Conservation (phyloP, 2,113 vertebrate genomes). For the Trogon melanurus region DNA sequence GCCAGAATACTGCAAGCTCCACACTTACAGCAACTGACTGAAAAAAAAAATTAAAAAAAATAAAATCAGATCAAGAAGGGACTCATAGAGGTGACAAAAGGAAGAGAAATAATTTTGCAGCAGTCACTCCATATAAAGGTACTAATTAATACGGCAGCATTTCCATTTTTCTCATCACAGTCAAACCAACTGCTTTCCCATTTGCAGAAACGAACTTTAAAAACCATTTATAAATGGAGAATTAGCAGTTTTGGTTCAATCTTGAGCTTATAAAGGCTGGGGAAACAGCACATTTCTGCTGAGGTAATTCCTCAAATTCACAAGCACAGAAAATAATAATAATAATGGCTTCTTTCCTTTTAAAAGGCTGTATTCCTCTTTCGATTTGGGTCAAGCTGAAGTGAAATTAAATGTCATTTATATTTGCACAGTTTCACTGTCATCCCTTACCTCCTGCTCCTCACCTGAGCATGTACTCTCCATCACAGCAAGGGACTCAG, state of each 20-base stretch:
- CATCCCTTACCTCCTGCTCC: background rate
- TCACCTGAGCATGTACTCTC: background rate
- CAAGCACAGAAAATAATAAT: background rate
- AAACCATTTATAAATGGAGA: background rate
- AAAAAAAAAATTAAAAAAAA: background rate
- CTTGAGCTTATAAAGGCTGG: background rate
- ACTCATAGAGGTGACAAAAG: background rate
- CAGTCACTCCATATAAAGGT: background rate
- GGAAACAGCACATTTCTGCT: background rate
- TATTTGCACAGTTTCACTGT: background rate
- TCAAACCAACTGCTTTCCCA: background rate
- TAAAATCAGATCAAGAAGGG: background rate
- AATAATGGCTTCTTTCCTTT: background rate
- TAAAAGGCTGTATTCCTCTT: background rate
- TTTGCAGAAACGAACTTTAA: background rate
- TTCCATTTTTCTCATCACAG: background rate
- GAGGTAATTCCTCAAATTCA: background rate
- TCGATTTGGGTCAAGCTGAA: background rate
- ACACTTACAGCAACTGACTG: background rate
- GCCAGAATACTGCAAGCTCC: background rate
- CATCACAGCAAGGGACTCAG: background rate
- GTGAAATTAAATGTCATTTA: background rate
- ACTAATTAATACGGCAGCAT: background rate
- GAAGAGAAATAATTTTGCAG: background rate
- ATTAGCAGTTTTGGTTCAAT: background rate